phyloP scores from a whole-genome alignment of 1,140 invertebrate genomes.

The Triops longicaudatus region DNA sequence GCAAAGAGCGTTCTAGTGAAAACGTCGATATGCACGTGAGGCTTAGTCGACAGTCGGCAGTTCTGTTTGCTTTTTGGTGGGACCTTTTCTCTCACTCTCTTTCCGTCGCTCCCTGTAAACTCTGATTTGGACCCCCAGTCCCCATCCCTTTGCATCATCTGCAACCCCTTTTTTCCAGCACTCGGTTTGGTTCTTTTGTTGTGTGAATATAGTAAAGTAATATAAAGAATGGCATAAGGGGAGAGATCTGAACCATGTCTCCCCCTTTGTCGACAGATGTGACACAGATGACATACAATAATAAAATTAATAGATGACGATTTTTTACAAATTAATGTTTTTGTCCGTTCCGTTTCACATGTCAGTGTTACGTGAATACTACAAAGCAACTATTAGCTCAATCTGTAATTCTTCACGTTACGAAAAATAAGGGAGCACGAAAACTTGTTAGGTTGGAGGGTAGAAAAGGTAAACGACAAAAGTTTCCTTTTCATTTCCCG shows the following conservation, averaged over 20 bases:
- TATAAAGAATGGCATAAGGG: neutral
- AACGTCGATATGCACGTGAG: slow-evolving; percentile 1
- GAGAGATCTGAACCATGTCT: neutral
- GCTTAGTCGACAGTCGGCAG: slow-evolving; percentile 5
- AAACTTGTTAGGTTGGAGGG: neutral
- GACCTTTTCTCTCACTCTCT: neutral
- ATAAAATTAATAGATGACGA: slow-evolving; percentile 3
- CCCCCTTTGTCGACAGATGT: slow-evolving; percentile 5
- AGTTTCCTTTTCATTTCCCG: slow-evolving; percentile 3
- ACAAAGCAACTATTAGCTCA: neutral
- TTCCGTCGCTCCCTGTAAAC: neutral
- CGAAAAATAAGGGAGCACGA: neutral
- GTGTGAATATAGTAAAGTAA: slow-evolving; percentile 12
- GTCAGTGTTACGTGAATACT: neutral
- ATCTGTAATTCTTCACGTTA: no score
- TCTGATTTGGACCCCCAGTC: neutral
- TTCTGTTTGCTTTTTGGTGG: neutral
- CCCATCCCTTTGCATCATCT: neutral
- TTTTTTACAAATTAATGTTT: slow-evolving; percentile 2
- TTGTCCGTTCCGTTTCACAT: neutral
- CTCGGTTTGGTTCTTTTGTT: slow-evolving; percentile 15
- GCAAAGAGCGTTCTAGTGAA: slow-evolving; percentile 11
- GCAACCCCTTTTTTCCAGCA: neutral
- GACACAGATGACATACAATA: neutral
- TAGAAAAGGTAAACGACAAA: neutral